Base-by-base conservation (phyloP, 1,140 invertebrate species). In the Chlorops oryzae region DNA sequence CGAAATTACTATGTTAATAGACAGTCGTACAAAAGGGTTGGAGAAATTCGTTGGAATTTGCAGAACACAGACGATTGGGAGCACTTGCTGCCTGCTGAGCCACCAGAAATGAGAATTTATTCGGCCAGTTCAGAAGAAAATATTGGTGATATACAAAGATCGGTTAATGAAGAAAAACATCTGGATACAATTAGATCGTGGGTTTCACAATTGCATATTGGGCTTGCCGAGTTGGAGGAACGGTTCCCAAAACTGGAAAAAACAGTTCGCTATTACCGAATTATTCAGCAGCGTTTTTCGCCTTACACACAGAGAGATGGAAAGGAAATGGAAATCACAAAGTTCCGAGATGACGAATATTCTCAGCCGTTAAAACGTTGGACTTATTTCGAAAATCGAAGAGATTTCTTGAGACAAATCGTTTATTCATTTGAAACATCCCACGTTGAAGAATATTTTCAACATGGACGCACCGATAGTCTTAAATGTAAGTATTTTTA, bases 1-100 rank as follows among this genome's bases (percentile, higher is more conserved):
- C 65, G 78, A 37, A 95, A 96, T 74, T 94, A 92, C 74, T 95
- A 90, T 81, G 80, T 82, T 25, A 76, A 75, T 68, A 60, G 61
- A 55, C 66, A 70, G 84, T 48, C 24, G 0, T 88, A 72, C 76
- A 86, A 75, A 81, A 43, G 67, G 5, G 57, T 70, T 0, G 20
- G 50, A 2, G 73, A 77, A 0, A 59, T 82, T 3, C 70, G 74
- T 7, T 85, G 78, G 73, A 77, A 88, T 53, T 70, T 88, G 5
- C 65, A 54, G 2, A 77, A 86, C 39, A 51, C 75, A 0, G 50
- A 64, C 1, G 76, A 78, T 35, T 89, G 87, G 86, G 82, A 86
- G 59, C 82, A 84, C 56, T 61, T 89, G 9, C 62, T 89, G 7
- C 74, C 81, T 0, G 84, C 81, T 1, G 84, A 88, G 59, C 80